Conservation (phyloP, 2,797 vertebrate genomes). For the Chelon auratus region DNA sequence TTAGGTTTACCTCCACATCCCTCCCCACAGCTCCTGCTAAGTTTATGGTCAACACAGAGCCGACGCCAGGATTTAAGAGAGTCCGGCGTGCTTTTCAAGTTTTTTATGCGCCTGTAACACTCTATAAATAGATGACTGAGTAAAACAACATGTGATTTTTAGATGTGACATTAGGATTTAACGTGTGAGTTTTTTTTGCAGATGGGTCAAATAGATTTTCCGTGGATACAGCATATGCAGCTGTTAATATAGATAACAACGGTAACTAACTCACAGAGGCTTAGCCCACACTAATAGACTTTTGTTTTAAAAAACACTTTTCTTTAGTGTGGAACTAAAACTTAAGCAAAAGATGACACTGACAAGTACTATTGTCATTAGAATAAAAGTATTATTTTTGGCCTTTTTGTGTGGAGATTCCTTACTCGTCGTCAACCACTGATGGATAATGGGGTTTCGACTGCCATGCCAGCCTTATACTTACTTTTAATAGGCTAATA, state of each 20-base stretch:
- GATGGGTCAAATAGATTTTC: neutral
- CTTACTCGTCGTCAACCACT: too few relatives aligned
- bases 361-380: too few relatives aligned
- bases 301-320: too few relatives aligned
- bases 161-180: slow-evolving; percentile 19
- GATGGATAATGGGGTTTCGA: too few relatives aligned
- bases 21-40: slow-evolving; percentile 72
- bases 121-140: slow-evolving; percentile 70
- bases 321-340: too few relatives aligned
- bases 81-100: slow-evolving; percentile 76
- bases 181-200: slow-evolving; percentile 6
- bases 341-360: too few relatives aligned
- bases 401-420: too few relatives aligned
- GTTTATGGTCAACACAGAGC: slow-evolving; percentile 80
- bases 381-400: too few relatives aligned
- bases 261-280: too few relatives aligned
- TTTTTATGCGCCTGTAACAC: slow-evolving; percentile 69
- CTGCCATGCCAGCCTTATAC: too few relatives aligned
- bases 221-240: neutral
- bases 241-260: neutral
- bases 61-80: slow-evolving; percentile 77
- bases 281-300: too few relatives aligned
- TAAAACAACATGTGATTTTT: slow-evolving; percentile 40
- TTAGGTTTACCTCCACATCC: slow-evolving; percentile 65
- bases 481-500: too few relatives aligned